Percentiles rank a stretch among this genome's conserved stretches.
Evolutionary conservation across 2,888 invertebrate genomes (phyloP).

Genomic region (Arctia plantaginis): DNA sequence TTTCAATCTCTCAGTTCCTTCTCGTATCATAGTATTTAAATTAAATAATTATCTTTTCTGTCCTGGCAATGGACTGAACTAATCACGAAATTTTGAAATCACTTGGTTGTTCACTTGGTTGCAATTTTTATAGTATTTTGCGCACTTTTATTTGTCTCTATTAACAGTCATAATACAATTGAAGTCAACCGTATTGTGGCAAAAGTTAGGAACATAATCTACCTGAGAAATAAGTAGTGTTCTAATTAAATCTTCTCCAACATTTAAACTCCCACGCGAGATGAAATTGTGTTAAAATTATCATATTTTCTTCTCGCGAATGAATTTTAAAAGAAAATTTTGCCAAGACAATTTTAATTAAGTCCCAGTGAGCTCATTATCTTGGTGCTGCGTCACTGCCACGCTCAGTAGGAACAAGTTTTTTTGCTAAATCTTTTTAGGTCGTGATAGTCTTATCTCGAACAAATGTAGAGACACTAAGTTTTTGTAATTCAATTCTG

Average conservation of each 20-base stretch:
- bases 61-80: neutral
- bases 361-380: constrained; percentile 60
- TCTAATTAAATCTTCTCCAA: constrained; percentile 16
- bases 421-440: constrained; percentile 49
- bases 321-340: constrained; percentile 52
- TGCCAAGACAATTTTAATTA: constrained; percentile 62
- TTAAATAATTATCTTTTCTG: too few relatives aligned
- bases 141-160: neutral
- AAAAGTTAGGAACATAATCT: neutral
- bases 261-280: constrained; percentile 34
- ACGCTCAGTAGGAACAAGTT: constrained; percentile 40
- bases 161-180: neutral
- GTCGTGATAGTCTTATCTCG: constrained; percentile 49
- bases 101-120: too few relatives aligned
- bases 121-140: neutral
- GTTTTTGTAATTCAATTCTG: constrained; percentile 49
- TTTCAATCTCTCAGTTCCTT: neutral
- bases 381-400: constrained; percentile 43
- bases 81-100: neutral
- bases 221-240: neutral
- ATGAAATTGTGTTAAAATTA: constrained; percentile 46
- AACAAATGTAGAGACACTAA: constrained; percentile 41
- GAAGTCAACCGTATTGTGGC: neutral
- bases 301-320: constrained; percentile 47
- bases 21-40: neutral